Conservation (phyloP, 2,113 vertebrate species). For the Nanorana parkeri region DNA sequence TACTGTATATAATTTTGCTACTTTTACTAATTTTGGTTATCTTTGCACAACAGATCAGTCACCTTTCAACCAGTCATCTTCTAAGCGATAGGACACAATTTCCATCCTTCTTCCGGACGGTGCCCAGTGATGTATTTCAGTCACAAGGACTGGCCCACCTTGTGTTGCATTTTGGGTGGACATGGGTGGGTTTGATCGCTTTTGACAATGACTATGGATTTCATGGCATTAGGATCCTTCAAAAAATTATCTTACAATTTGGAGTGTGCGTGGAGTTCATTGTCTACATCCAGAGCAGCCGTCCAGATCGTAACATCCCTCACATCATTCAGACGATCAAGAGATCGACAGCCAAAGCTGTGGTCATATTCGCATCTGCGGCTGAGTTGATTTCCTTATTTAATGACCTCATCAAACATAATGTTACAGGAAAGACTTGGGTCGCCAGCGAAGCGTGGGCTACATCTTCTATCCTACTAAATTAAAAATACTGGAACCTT, state of each 20-base stretch:
- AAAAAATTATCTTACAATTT: not conserved
- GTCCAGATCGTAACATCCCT: not conserved
- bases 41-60: slow-evolving; percentile 16
- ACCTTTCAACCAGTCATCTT: slow-evolving; percentile 6
- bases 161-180: slow-evolving; percentile 47
- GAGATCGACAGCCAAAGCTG: not conserved
- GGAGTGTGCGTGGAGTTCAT: slow-evolving; percentile 44
- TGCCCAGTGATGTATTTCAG: slow-evolving; percentile 63
- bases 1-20: no score
- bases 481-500: not conserved
- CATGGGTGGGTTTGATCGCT: slow-evolving; percentile 45
- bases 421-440: slow-evolving; percentile 1
- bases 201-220: slow-evolving; percentile 8
- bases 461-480: not conserved
- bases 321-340: not conserved
- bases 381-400: not conserved
- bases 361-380: not conserved
- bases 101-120: slow-evolving; percentile 35
- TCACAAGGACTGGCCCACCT: slow-evolving; percentile 25
- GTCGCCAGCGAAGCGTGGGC: slow-evolving; percentile 24
- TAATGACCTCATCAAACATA: not conserved
- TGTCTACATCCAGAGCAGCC: not conserved
- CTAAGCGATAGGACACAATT: not conserved
- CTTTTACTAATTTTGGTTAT: no score
- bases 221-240: slow-evolving; percentile 3